Percentiles rank a stretch among this genome's conserved stretches.
phyloP scores from a whole-genome alignment of 2,797 vertebrate species.

The Muscicapa striata region DNA sequence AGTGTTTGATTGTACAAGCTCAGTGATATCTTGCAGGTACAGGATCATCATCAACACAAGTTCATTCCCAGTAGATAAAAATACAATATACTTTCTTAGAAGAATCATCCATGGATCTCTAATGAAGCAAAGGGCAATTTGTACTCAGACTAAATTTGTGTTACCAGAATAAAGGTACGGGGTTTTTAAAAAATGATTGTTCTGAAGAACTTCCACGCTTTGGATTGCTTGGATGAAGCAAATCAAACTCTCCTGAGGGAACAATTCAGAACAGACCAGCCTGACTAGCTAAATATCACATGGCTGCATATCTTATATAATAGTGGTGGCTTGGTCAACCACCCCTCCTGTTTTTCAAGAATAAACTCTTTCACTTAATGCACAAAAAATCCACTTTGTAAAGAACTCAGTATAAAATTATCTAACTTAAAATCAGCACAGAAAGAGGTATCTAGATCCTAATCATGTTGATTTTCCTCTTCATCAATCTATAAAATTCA shows the following conservation, averaged over 20 bases:
- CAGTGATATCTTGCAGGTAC: background rate
- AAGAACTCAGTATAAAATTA: background rate
- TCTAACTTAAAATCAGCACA: background rate
- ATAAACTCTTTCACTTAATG: background rate
- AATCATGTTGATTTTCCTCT: background rate
- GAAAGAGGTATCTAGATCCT: background rate
- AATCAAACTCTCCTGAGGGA: background rate
- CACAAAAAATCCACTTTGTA: background rate
- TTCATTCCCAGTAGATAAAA: background rate
- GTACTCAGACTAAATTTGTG: background rate
- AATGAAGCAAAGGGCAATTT: background rate
- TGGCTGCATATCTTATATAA: background rate
- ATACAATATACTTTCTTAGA: background rate
- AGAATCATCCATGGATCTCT: background rate
- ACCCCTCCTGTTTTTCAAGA: background rate
- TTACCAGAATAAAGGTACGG: background rate
- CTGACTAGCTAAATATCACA: background rate
- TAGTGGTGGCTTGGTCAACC: background rate
- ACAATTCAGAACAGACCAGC: background rate
- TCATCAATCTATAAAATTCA: background rate
- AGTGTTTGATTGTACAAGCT: background rate
- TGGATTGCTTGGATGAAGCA: background rate
- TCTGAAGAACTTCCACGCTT: background rate
- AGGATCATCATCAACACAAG: background rate
- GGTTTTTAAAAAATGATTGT: rapidly evolving